These are phyloP conservation scores for Microctonus brassicae DNA, from an alignment of 2,888 invertebrate genomes.

Conservation along the genomic window DNA sequence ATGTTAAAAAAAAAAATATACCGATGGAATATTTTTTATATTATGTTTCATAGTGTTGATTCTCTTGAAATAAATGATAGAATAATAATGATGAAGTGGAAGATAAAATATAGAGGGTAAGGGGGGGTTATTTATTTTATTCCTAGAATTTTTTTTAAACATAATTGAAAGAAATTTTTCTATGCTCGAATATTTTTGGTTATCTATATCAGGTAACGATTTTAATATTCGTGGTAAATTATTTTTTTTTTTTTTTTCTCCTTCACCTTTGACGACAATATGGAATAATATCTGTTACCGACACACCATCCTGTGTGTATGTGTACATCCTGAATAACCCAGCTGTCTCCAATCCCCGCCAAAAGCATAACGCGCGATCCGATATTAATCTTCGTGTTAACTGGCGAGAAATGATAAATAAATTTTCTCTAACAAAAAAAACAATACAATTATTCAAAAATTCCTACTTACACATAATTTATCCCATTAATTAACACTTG, in stretches of 20 bases:
- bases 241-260: not conserved
- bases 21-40: not conserved
- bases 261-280: not conserved
- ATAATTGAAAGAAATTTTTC: not conserved
- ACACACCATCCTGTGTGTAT: not conserved
- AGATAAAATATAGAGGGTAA: too few relatives aligned
- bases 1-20: not conserved
- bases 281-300: constrained; percentile 3
- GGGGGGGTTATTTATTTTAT: not conserved
- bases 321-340: constrained; percentile 33
- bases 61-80: not conserved
- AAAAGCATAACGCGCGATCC: constrained; percentile 34
- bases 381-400: constrained; percentile 36
- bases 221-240: not conserved
- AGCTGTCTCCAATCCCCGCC: constrained; percentile 30
- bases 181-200: not conserved
- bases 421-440: too few relatives aligned
- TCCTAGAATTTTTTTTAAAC: not conserved
- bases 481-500: too few relatives aligned
- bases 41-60: not conserved
- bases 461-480: too few relatives aligned
- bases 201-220: not conserved
- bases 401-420: not conserved
- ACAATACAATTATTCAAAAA: too few relatives aligned
- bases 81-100: not conserved